These are phyloP conservation scores for Neuroscelio doddi DNA, from an alignment of 2,888 invertebrate species.

Conservation along the genomic window DNA sequence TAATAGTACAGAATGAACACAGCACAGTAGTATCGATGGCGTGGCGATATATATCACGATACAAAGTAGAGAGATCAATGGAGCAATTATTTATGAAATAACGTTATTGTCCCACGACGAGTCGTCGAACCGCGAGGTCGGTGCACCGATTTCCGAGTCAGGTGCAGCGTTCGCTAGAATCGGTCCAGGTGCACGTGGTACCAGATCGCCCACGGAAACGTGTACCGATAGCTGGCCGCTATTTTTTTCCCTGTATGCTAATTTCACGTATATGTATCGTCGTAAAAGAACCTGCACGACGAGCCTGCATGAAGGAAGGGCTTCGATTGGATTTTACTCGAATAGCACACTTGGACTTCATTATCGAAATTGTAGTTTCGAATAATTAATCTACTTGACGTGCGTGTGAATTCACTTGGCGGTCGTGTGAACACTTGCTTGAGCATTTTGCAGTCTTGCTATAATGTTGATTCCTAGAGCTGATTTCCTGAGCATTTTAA, in stretches of 20 bases:
- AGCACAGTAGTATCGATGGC: not conserved
- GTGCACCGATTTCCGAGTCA: conserved; percentile 48
- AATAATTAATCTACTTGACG: conserved; percentile 48
- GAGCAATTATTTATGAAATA: conserved; percentile 12
- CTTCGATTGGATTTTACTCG: conserved; percentile 46
- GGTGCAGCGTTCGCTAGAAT: conserved; percentile 42
- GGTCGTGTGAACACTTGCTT: too few species aligned
- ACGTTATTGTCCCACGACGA: conserved; percentile 9
- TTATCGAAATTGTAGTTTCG: conserved; percentile 47
- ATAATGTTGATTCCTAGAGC: too few species aligned
- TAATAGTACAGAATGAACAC: not conserved
- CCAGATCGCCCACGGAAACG: conserved; percentile 59
- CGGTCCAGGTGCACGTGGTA: conserved; percentile 50
- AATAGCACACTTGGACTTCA: too few species aligned
- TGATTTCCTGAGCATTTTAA: too few species aligned
- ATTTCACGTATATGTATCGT: conserved; percentile 49
- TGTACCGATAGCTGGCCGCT: conserved; percentile 45
- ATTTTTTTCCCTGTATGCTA: conserved; percentile 53
- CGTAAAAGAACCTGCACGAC: conserved; percentile 48
- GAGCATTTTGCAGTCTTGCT: too few species aligned
- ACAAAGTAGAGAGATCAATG: conserved; percentile 2
- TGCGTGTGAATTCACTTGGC: conserved; percentile 35
- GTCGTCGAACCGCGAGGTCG: conserved; percentile 43
- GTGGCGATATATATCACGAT: not conserved
- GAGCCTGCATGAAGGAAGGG: conserved; percentile 41